Percentiles rank a stretch among this genome's conserved stretches.
phyloP scores from a whole-genome alignment of 2,888 invertebrate genomes.

The Nomada flava region DNA sequence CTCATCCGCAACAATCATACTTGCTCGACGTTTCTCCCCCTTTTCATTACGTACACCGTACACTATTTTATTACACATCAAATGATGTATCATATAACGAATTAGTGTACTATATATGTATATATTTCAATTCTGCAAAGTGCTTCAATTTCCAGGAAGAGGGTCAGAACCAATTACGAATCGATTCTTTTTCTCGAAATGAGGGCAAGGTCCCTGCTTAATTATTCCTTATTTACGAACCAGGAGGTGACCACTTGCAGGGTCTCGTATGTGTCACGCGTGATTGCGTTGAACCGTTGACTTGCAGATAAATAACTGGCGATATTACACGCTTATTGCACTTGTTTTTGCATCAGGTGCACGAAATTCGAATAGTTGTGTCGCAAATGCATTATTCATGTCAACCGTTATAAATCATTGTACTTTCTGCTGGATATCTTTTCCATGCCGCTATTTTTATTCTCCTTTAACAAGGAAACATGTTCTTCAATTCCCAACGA shows the following conservation, averaged over 20 bases:
- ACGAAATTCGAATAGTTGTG: not conserved
- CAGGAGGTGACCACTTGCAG: constrained; percentile 11
- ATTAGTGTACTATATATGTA: not conserved
- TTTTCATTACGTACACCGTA: not conserved
- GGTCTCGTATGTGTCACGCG: constrained; percentile 11
- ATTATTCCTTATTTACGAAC: constrained; percentile 22
- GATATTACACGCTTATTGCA: not conserved
- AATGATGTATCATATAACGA: not conserved
- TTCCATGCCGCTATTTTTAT: too few relatives aligned
- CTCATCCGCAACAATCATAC: constrained; percentile 31
- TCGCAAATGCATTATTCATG: not conserved
- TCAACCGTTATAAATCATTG: not conserved
- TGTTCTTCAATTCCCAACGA: not conserved
- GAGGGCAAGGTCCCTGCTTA: constrained; percentile 38
- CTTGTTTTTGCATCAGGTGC: not conserved
- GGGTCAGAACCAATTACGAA: not conserved
- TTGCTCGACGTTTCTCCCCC: constrained; percentile 9
- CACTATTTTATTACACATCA: not conserved
- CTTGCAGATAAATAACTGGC: constrained; percentile 1
- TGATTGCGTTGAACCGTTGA: not conserved
- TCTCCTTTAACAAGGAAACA: not conserved
- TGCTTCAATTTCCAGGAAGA: not conserved
- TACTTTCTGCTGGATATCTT: too few relatives aligned
- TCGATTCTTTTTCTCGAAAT: constrained; percentile 8
- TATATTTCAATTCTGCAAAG: not conserved